A percentile compares a stretch with the other conserved stretches of the same genome.
Evolutionary conservation across 2,797 vertebrate species (phyloP).

Genomic region (Acanthurus leucopareius): DNA sequence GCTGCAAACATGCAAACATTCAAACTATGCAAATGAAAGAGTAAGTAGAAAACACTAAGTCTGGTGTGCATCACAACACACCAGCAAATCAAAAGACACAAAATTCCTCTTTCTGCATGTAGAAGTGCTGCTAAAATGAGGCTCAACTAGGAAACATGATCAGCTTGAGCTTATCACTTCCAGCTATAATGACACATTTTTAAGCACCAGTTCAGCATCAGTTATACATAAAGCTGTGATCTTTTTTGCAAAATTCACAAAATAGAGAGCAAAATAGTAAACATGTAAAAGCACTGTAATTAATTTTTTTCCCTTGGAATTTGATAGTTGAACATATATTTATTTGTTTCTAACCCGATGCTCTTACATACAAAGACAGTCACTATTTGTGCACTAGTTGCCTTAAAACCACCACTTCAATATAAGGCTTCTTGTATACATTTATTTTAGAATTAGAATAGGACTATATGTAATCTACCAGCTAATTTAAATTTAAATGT

Average conservation of each 20-base stretch:
- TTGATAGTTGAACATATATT: background rate
- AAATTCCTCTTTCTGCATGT: background rate
- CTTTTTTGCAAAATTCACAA: background rate
- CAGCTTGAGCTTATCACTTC: background rate
- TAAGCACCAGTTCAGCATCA: no score
- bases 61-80: conserved; percentile 6
- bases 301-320: background rate
- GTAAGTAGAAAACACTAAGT: background rate
- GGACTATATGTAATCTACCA: background rate
- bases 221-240: no score
- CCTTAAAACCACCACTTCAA: background rate
- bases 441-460: background rate
- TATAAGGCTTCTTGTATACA: background rate
- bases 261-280: background rate
- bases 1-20: background rate
- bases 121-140: background rate
- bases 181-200: background rate
- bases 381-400: background rate
- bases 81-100: background rate
- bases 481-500: background rate
- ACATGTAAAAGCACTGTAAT: background rate
- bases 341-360: background rate
- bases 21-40: conserved; percentile 12
- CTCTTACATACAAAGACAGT: background rate
- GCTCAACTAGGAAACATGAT: background rate